Conservation (phyloP, 2,113 vertebrate species). For the Oncorhynchus clarkii region DNA sequence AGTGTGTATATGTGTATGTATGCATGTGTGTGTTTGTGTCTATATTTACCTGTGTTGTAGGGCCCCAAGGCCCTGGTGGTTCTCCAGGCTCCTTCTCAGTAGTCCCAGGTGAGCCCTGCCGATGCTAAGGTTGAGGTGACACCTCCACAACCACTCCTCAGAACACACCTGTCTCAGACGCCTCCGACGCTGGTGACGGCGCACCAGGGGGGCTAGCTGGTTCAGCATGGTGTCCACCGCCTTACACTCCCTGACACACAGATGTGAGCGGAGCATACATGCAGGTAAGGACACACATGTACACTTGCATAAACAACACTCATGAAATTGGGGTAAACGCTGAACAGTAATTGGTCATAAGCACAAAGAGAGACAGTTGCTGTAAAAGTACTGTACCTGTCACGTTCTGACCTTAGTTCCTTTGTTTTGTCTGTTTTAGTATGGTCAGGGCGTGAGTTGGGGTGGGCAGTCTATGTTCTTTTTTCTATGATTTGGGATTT, state of each 20-base stretch:
- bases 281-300: neutral
- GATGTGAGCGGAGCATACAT: neutral
- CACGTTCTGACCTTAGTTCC: too few relatives aligned
- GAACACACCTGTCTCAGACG: slow-evolving; percentile 68
- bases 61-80: slow-evolving; percentile 34
- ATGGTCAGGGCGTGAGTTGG: too few relatives aligned
- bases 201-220: slow-evolving; percentile 63
- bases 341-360: neutral
- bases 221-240: slow-evolving; percentile 60
- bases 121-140: slow-evolving; percentile 80
- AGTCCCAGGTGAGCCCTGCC: slow-evolving; percentile 75
- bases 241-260: slow-evolving; percentile 52
- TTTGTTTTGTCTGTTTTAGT: too few relatives aligned
- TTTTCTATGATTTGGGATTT: too few relatives aligned
- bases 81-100: slow-evolving; percentile 69
- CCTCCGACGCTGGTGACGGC: slow-evolving; percentile 57
- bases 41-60: slow-evolving; percentile 53
- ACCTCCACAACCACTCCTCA: slow-evolving; percentile 84
- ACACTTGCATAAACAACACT: neutral
- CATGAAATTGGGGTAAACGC: neutral
- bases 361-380: neutral
- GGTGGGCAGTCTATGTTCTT: too few relatives aligned
- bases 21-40: neutral
- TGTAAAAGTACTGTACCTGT: neutral
- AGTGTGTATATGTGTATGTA: neutral